Percentiles rank a stretch among this genome's conserved stretches.
These are phyloP conservation scores for Chiloscyllium punctatum DNA, from an alignment of 2,797 vertebrate genomes.

Conservation along the genomic window DNA sequence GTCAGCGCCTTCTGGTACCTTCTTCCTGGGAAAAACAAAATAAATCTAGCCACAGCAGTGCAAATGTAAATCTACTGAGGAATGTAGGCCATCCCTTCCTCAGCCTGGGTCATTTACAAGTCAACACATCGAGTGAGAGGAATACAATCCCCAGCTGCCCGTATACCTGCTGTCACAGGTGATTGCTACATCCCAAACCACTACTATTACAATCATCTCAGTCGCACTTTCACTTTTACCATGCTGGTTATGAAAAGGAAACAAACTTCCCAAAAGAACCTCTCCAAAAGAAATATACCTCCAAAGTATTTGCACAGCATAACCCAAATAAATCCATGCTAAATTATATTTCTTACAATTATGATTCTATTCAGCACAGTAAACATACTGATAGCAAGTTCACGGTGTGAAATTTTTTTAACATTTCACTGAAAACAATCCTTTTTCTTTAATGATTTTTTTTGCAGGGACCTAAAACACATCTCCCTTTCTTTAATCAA, in stretches of 20 bases:
- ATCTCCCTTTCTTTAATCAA: not conserved
- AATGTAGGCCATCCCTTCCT: not conserved
- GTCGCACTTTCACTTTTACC: not conserved
- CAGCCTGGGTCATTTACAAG: not conserved
- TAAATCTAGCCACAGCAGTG: conserved; percentile 27
- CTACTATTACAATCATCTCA: not conserved
- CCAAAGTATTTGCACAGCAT: not conserved
- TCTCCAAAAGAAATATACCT: not conserved
- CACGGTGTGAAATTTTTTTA: not conserved
- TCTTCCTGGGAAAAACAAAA: not conserved
- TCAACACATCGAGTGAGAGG: not conserved
- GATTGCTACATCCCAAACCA: not conserved
- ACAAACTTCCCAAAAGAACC: not conserved
- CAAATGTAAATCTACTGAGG: conserved; percentile 13
- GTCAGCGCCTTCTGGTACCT: conserved; percentile 11
- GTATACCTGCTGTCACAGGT: conserved; percentile 26
- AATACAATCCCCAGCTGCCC: not conserved
- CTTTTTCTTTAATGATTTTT: not conserved
- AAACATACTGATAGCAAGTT: not conserved
- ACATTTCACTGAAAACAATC: not conserved
- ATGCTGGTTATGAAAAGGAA: not conserved
- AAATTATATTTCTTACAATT: not conserved
- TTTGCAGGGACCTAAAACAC: not conserved
- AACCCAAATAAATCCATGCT: not conserved
- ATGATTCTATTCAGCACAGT: not conserved